Evolutionary conservation across 2,113 vertebrate species (phyloP), one percentile per base, ranked within the genome.

Genomic region (Damaliscus lunatus): DNA sequence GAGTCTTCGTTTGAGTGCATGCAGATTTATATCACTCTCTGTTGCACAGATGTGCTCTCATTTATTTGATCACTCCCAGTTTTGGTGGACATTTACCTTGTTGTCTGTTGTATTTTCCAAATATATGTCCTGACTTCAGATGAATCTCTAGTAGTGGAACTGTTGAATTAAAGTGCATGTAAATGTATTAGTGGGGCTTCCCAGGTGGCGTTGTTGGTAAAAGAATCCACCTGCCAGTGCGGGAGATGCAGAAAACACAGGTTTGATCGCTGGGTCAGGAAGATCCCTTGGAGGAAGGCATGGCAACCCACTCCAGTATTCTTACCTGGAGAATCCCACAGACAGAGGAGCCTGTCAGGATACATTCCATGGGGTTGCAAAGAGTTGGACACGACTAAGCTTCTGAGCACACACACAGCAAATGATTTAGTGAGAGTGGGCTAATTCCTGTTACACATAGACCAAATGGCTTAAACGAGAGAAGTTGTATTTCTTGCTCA

Each of bases 361-460:
- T 74, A 14, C 36, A 43, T 23, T 40, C 71, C 21, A 43, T 36
- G 21, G 71, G 71, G 36, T 43, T 16, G 21, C 36, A 74, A 16
- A 74, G 21, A 43, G 36, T 7, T 6, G 1, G 71, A 43, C 36
- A 25, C 0, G 3, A 43, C 36, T 43, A 12, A 43, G 25, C 19
- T 67, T 36, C 67, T 71, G 67, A 71, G 19, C 67, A 23, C 36
- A 43, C 36, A 74, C 11, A 43, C 11, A 25, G 36, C 71, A 33
- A 40, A 12, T 59, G 40, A 52, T 6, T 77, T 86, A 33, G 36
- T 19, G 48, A 80, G 27, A 59, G 46, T 16, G 43, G 31, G 19
- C 13, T 25, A 31, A 60, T 52, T 77, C 23, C 52, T 84, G n/a
- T 55, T 33, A 17, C 25, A 60, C 27, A 19, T 2, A 67, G 9